Base-by-base conservation (phyloP, 2,888 invertebrate species). In the Rhopalosiphum nymphaeae region DNA sequence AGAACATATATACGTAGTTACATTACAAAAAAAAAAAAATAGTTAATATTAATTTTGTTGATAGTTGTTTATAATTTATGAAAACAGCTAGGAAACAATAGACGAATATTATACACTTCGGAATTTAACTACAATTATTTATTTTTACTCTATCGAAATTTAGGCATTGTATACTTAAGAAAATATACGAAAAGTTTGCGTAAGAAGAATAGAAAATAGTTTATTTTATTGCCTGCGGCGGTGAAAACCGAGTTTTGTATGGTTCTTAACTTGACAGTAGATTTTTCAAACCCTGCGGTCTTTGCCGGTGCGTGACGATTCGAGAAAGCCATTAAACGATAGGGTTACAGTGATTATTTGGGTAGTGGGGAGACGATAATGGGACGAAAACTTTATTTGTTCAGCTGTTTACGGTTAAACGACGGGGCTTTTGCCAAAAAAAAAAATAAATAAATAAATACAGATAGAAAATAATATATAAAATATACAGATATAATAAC, bases 341-440 rank as follows among this genome's bases (percentile, higher is more conserved):
- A 92, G 92, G 92, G 92, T 92, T 92, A 92, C 92, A 78, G 92
- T 92, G 92, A 92, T 92, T 92, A 92, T 92, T 92, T n/a, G 67
- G 92, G 78, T 88, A 57, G 56, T 56, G 85, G 36, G 36, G 49
- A 53, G 53, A 92, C 88, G 53, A 89, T 78, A 93, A 93, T 53
- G 88, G 88, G 53, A 93, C 88, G 53, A 89, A 93, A 89, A 89
- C 13, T 89, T 88, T 93, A 78, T 93, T 93, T 78, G 92, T 92
- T 92, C 92, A 88, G 92, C 88, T 88, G 88, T 89, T 89, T 78
- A 89, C 53, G 88, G 36, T 29, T 67, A 88, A 88, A 78, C 88
- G 88, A 78, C 92, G 49, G 87, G 61, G 92, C 44, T 92, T 87
- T 88, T 61, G 87, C 49, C 87, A 78, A 61, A 61, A 61, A 86